Percentiles rank a stretch among this genome's conserved stretches.
Evolutionary conservation across 1,140 invertebrate genomes (phyloP).

Genomic region (Chlorops oryzae): DNA sequence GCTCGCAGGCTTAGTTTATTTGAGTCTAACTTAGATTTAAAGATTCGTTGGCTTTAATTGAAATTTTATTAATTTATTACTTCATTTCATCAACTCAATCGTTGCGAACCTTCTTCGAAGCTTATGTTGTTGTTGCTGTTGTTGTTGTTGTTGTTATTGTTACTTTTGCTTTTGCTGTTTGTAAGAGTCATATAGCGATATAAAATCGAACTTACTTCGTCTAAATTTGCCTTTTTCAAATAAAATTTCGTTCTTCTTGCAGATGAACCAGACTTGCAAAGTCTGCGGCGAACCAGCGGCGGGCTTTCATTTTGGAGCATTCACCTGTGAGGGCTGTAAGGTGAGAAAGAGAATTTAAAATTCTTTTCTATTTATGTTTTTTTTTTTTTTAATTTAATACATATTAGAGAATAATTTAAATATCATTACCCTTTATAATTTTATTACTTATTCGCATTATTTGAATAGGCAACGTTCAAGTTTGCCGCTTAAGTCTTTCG

Average conservation of each 20-base stretch:
- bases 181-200: too few species aligned
- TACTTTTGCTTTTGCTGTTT: too few species aligned
- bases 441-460: too few species aligned
- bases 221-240: conserved; percentile 8
- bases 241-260: conserved; percentile 41
- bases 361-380: neutral
- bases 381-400: too few species aligned
- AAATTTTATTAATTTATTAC: conserved; percentile 47
- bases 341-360: conserved; percentile 48
- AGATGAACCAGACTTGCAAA: conserved; percentile 77
- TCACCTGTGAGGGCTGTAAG: conserved; percentile 89
- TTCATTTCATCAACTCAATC: conserved; percentile 7
- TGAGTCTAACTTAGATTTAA: conserved; percentile 34
- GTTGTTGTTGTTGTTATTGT: neutral
- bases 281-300: conserved; percentile 81
- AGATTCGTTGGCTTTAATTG: conserved; percentile 48
- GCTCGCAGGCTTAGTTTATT: conserved; percentile 25
- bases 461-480: too few species aligned
- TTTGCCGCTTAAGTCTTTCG: too few species aligned
- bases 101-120: too few species aligned
- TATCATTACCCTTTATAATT: too few species aligned
- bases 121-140: too few species aligned
- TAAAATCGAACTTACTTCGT: too few species aligned
- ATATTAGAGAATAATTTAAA: too few species aligned
- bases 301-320: conserved; percentile 84